phyloP scores from a whole-genome alignment of 2,797 vertebrate species.

The Hozukius guyotensis region DNA sequence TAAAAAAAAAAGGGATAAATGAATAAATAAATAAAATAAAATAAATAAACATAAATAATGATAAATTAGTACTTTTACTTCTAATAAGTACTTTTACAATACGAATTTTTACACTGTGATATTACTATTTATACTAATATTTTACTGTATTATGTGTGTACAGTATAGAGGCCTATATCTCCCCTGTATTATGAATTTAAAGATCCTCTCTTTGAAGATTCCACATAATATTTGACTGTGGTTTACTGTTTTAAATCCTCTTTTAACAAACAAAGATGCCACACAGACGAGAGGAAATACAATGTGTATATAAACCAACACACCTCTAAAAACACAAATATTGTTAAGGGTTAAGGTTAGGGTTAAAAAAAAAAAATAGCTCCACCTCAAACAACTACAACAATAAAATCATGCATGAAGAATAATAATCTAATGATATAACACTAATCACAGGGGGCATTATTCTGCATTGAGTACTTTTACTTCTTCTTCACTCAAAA shows the following conservation, averaged over 20 bases:
- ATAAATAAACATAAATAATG: too few relatives aligned
- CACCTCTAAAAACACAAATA: too few relatives aligned
- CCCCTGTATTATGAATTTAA: conserved; percentile 3
- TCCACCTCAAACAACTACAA: background rate
- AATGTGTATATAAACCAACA: fast-evolving
- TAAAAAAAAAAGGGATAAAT: too few relatives aligned
- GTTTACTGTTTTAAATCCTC: background rate
- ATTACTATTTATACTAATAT: too few relatives aligned
- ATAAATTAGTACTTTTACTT: too few relatives aligned
- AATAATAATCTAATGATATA: background rate
- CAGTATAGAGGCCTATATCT: background rate
- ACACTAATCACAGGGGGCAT: background rate
- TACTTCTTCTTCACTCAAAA: background rate
- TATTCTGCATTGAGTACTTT: background rate
- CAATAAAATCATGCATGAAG: background rate
- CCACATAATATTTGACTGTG: background rate
- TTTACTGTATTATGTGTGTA: background rate
- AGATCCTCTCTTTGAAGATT: conserved; percentile 26
- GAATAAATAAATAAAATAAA: too few relatives aligned
- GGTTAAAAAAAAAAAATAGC: too few relatives aligned
- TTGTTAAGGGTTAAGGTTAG: too few relatives aligned
- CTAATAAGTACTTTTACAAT: too few relatives aligned
- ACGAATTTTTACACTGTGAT: too few relatives aligned
- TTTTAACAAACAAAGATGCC: background rate
- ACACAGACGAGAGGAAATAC: fast-evolving